A percentile compares a stretch with the other conserved stretches of the same genome.
phyloP scores from a whole-genome alignment of 2,888 invertebrate genomes.

The Stomorhina lunata region DNA sequence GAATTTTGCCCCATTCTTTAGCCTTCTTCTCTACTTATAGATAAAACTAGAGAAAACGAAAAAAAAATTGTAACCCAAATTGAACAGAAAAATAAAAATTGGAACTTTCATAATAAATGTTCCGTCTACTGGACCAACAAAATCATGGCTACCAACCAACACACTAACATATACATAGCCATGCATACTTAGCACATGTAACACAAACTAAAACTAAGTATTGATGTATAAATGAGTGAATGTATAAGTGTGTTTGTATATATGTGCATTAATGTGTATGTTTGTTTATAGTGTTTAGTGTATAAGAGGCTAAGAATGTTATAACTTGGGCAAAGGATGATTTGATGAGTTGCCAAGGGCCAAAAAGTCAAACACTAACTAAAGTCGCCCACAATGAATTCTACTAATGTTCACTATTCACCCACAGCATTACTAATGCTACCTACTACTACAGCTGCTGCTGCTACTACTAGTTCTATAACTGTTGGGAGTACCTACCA shows the following conservation, averaged over 20 bases:
- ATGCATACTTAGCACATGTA: background rate
- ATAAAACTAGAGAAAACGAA: background rate
- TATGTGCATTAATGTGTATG: background rate
- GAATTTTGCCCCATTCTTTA: constrained; percentile 34
- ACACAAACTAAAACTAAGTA: constrained; percentile 17
- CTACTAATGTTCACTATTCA: constrained; percentile 29
- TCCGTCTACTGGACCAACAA: constrained; percentile 18
- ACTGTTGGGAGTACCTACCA: background rate
- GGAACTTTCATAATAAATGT: constrained; percentile 60
- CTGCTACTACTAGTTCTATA: background rate
- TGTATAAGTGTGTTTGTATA: background rate
- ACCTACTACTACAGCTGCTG: background rate
- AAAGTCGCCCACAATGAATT: constrained; percentile 56
- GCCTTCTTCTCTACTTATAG: background rate
- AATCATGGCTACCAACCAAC: background rate
- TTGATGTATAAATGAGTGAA: background rate
- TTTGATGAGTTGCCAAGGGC: constrained; percentile 63
- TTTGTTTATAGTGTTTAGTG: constrained; percentile 41
- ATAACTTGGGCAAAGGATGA: constrained; percentile 55
- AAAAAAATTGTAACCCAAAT: background rate
- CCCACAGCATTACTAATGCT: constrained; percentile 30
- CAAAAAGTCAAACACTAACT: constrained; percentile 61
- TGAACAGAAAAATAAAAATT: constrained; percentile 35
- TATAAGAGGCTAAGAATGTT: constrained; percentile 51
- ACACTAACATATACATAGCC: too few relatives aligned